Percentiles rank a stretch among this genome's conserved stretches.
Conservation (phyloP, 2,797 vertebrate species). For the Euthynnus affinis region DNA sequence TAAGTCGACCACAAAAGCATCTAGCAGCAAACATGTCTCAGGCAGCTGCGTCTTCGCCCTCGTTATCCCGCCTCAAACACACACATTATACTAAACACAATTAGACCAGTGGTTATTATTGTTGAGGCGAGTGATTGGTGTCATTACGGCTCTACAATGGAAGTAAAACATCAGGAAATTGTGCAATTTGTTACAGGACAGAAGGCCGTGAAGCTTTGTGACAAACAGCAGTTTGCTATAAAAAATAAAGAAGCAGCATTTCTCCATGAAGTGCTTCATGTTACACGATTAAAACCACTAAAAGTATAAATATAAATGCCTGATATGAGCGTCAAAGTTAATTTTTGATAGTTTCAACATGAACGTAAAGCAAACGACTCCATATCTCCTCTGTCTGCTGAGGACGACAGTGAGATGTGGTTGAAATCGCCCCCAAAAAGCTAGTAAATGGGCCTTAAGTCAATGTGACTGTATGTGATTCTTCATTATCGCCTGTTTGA, state of each 20-base stretch:
- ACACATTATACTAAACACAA: not conserved
- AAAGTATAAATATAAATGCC: not conserved
- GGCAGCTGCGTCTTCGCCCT: too few species aligned
- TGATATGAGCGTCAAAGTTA: too few species aligned
- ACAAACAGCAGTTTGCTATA: not conserved
- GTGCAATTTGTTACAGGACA: not conserved
- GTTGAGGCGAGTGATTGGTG: not conserved
- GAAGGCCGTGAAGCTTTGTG: not conserved
- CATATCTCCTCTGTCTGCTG: not conserved
- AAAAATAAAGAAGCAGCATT: not conserved
- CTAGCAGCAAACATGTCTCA: not conserved
- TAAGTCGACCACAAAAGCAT: not conserved
- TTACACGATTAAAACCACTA: constrained; percentile 9
- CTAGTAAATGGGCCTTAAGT: not conserved
- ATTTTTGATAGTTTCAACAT: not conserved
- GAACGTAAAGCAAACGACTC: not conserved
- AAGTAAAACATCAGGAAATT: not conserved
- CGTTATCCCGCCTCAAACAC: not conserved
- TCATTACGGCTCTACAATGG: not conserved
- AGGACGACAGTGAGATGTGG: not conserved
- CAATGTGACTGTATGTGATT: not conserved
- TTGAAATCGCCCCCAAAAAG: not conserved
- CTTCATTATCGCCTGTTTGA: too few species aligned
- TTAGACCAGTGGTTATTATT: not conserved
- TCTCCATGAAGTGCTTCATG: not conserved